Evolutionary conservation across 1,140 invertebrate species (phyloP).

Genomic region (Microplitis demolitor): DNA sequence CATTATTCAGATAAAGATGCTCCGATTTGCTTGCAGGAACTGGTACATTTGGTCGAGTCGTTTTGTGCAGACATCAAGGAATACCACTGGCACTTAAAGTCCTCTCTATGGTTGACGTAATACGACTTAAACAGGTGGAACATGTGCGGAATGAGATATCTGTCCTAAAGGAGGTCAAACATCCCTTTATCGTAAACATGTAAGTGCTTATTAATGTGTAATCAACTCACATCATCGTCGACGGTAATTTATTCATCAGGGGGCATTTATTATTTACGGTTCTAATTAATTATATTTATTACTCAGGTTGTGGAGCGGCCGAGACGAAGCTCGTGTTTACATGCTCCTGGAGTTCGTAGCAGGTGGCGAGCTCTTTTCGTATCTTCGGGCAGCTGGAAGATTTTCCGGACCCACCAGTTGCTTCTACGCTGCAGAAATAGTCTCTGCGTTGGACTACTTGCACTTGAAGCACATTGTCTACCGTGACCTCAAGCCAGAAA

Average conservation of each 20-base stretch:
- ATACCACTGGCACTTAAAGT: slow-evolving; percentile 81
- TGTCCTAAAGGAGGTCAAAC: slow-evolving; percentile 84
- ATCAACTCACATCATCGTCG: background rate
- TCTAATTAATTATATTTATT: slow-evolving; percentile 36
- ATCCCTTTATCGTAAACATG: slow-evolving; percentile 95
- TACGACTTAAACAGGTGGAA: slow-evolving; percentile 90
- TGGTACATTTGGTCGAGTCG: slow-evolving; percentile 91
- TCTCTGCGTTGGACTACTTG: slow-evolving; percentile 91
- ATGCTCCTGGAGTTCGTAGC: slow-evolving; percentile 94
- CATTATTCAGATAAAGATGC: background rate
- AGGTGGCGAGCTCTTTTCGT: slow-evolving; percentile 95
- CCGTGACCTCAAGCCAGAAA: slow-evolving; percentile 87
- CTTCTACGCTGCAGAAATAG: slow-evolving; percentile 95
- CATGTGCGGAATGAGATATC: slow-evolving; percentile 95
- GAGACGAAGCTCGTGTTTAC: slow-evolving; percentile 88
- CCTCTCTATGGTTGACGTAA: slow-evolving; percentile 87
- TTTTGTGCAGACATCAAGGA: slow-evolving; percentile 81
- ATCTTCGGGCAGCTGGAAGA: slow-evolving; percentile 88
- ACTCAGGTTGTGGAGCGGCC: slow-evolving; percentile 84
- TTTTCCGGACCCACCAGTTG: slow-evolving; percentile 84
- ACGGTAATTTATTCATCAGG: background rate
- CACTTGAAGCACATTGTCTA: slow-evolving; percentile 88
- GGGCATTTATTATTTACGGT: background rate
- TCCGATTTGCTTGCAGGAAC: slow-evolving; percentile 70
- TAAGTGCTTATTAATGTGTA: slow-evolving; percentile 65